phyloP scores from a whole-genome alignment of 2,888 invertebrate species.

The Cyclophora albipunctata region DNA sequence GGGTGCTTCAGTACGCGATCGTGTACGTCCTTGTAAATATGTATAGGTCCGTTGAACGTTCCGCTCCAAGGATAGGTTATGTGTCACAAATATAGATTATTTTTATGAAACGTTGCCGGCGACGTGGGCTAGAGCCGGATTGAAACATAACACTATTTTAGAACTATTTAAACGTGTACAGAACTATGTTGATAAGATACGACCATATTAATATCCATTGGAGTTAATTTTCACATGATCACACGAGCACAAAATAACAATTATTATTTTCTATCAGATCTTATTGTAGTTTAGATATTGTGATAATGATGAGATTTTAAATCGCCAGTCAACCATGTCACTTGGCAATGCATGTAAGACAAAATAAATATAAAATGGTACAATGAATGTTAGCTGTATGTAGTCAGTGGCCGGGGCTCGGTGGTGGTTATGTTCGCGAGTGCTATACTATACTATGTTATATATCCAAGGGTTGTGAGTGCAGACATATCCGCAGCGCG shows the following conservation, averaged over 20 bases:
- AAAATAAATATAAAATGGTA: slow-evolving; percentile 49
- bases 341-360: slow-evolving; percentile 55
- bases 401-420: slow-evolving; percentile 20
- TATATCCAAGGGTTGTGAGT: slow-evolving; percentile 62
- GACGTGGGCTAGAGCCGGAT: slow-evolving; percentile 20
- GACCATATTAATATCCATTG: slow-evolving; percentile 21
- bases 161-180: slow-evolving; percentile 12
- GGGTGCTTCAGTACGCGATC: slow-evolving; percentile 71
- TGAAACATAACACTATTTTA: slow-evolving; percentile 8
- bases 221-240: slow-evolving; percentile 27
- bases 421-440: slow-evolving; percentile 28
- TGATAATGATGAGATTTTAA: slow-evolving; percentile 73
- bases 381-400: slow-evolving; percentile 61
- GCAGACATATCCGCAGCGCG: slow-evolving; percentile 61
- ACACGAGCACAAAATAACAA: slow-evolving; percentile 66
- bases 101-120: slow-evolving; percentile 18
- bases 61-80: slow-evolving; percentile 55
- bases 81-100: slow-evolving; percentile 49
- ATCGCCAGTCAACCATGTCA: slow-evolving; percentile 47
- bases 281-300: slow-evolving; percentile 69
- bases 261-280: slow-evolving; percentile 66
- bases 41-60: slow-evolving; percentile 53
- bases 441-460: slow-evolving; percentile 21
- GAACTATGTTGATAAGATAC: slow-evolving; percentile 12
- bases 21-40: slow-evolving; percentile 71